Base-by-base conservation (phyloP, 2,797 vertebrate genomes). In the Anabas testudineus region DNA sequence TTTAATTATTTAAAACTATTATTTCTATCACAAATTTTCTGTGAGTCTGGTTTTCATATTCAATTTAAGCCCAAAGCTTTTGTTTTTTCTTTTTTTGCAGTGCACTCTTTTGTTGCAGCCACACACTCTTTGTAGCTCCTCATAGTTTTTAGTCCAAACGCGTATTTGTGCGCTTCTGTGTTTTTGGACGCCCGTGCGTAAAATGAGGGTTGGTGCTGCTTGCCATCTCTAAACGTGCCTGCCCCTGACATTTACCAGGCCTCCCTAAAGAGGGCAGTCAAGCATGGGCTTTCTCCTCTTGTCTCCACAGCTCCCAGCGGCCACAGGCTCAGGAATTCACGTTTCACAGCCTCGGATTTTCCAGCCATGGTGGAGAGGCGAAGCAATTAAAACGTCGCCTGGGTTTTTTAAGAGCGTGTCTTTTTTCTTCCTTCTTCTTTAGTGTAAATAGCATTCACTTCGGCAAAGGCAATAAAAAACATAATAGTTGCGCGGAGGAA, bases 181-280 rank as follows among this genome's bases (percentile, higher is more conserved):
- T 12, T 10, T 19, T 42, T 45, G 42, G 7, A 46, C 34, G 68
- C 63, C 67, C 70, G 76, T 76, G 82, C 73, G 84, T 87, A 83
- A 87, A 82, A 60, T 56, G 36, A 65, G 37, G 57, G 55, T 45
- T 53, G 58, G 36, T 67, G 53, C 74, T 47, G 59, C 74, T 85
- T 74, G 67, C 79, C 77, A 41, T 72, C 82, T 81, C 77, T 77
- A 81, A 81, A 68, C 64, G 67, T 70, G 75, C 64, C 54, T 70
- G 71, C 51, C 82, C 69, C 88, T 89, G 92, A 94, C 95, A 94
- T 93, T 97, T 95, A 94, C 91, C 91, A 87, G 91, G 93, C 92
- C 93, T 93, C 95, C 96, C 96, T 95, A 97, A 96, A 97, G 97
- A 95, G 95, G 96, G 96, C 96, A 97, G 95, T 96, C 95, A 95